These are phyloP conservation scores for Pelecanoides urinatrix DNA, from an alignment of 2,113 vertebrate genomes.

Conservation along the genomic window DNA sequence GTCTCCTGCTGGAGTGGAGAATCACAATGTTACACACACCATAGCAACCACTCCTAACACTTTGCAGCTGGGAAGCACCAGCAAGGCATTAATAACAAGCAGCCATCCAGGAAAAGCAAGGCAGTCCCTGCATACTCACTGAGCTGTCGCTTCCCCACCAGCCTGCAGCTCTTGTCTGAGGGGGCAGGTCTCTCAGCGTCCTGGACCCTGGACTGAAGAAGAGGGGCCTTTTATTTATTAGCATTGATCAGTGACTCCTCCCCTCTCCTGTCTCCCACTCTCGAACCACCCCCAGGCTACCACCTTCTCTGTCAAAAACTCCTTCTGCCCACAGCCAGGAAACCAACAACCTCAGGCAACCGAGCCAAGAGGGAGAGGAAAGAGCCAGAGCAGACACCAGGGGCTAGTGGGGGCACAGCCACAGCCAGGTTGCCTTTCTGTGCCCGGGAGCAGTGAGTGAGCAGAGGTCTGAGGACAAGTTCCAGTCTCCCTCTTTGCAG, in stretches of 20 bases:
- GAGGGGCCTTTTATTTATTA: slow-evolving; percentile 56
- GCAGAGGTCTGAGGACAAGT: background rate
- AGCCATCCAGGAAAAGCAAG: slow-evolving; percentile 26
- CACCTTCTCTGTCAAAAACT: slow-evolving; percentile 27
- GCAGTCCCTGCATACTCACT: slow-evolving; percentile 50
- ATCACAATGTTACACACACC: background rate
- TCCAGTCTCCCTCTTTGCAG: background rate
- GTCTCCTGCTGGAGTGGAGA: background rate
- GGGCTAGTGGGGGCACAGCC: background rate
- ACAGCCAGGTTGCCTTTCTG: background rate
- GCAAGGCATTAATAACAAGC: background rate
- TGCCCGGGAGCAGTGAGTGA: background rate
- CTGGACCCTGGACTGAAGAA: background rate
- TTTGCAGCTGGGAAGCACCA: slow-evolving; percentile 4
- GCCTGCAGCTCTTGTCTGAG: background rate
- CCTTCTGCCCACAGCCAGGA: slow-evolving; percentile 39
- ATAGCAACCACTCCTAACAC: background rate
- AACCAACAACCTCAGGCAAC: slow-evolving; percentile 1
- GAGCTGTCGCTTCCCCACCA: background rate
- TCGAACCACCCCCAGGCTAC: slow-evolving; percentile 41
- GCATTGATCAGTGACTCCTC: slow-evolving; percentile 51
- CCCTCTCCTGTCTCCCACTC: slow-evolving; percentile 11
- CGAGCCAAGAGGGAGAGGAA: background rate
- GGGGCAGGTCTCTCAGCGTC: background rate
- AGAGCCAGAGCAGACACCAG: background rate